Base-by-base conservation (phyloP, 2,797 vertebrate species). In the Tolypeutes matacus region DNA sequence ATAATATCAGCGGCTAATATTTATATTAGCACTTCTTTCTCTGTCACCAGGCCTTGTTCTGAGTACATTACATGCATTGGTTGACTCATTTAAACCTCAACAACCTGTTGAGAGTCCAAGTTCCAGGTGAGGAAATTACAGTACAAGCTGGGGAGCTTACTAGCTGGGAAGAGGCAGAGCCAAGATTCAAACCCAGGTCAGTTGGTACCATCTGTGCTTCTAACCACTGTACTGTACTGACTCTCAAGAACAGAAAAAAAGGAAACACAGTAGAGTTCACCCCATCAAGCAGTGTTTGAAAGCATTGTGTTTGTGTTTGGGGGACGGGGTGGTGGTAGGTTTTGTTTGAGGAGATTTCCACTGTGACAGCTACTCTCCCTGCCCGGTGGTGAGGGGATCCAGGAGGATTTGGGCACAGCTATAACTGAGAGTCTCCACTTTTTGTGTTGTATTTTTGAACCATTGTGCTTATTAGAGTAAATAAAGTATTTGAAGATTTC, bases 401-500 rank as follows among this genome's bases (percentile, higher is more conserved):
- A 36, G 72, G 49, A 67, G 51, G 25, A 53, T 49, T 70, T 76
- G 84, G 53, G 75, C 21, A 34, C 39, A 42, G 53, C 23, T 60
- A 9, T 49, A 51, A 39, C 58, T n/a, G 36, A 72, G 62, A 65
- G 92, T 82, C 58, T 82, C 31, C 29, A 70, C 53, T 72, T 42
- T 42, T 78, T 34, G 53, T 94, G 53, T 80, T 29, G 25, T 53
- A 29, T 85, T 62, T 94, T 89, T 70, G 2, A 78, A 85, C 25
- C 76, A 20, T 34, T 87, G 42, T 73, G 12, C 4, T 95, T 83
- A 42, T 83, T 81, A 18, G 42, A 84, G 29, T 78, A 75, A 65
- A 34, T 78, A 75, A 70, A 64, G 8, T 39, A 65, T 53, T 76
- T 90, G 46, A 85, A 90, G 53, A 94, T 53, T 65, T 83, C 69